Evolutionary conservation across 2,113 vertebrate genomes (phyloP).

Genomic region (Sylvilagus bachmani): DNA sequence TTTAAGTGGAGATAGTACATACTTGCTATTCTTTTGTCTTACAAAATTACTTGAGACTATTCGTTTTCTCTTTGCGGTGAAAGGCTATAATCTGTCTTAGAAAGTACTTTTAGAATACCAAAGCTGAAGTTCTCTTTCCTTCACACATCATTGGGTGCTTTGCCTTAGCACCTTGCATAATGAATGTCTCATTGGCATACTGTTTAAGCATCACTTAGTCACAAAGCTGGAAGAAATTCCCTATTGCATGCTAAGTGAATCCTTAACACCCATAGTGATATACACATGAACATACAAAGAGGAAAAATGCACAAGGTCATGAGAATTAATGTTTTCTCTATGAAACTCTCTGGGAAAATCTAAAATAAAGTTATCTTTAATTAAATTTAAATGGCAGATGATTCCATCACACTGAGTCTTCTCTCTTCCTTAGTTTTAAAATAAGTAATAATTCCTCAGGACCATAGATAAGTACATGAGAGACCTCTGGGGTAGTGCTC

Average conservation of each 20-base stretch:
- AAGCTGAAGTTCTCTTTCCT: conserved; percentile 81
- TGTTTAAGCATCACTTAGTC: conserved; percentile 74
- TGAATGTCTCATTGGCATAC: conserved; percentile 82
- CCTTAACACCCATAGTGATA: not conserved
- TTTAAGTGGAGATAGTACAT: conserved; percentile 74
- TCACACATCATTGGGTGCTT: conserved; percentile 78
- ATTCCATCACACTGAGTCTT: not conserved
- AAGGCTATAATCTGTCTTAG: conserved; percentile 80
- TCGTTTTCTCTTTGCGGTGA: conserved; percentile 70
- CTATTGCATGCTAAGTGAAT: not conserved
- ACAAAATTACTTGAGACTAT: conserved; percentile 77
- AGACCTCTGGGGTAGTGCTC: not conserved
- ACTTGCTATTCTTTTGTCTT: conserved; percentile 80
- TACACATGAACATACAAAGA: not conserved
- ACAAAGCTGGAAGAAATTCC: conserved; percentile 57
- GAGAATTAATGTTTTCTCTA: not conserved
- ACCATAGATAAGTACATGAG: not conserved
- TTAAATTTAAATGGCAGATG: conserved; percentile 36
- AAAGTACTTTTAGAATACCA: conserved; percentile 83
- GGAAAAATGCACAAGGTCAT: conserved; percentile 13
- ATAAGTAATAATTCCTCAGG: conserved; percentile 21
- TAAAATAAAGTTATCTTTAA: conserved; percentile 40
- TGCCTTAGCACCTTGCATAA: conserved; percentile 83
- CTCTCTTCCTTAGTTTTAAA: conserved; percentile 37
- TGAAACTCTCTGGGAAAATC: not conserved